Evolutionary conservation across 2,113 vertebrate species (phyloP).

Genomic region (Potamarius usumacintae): DNA sequence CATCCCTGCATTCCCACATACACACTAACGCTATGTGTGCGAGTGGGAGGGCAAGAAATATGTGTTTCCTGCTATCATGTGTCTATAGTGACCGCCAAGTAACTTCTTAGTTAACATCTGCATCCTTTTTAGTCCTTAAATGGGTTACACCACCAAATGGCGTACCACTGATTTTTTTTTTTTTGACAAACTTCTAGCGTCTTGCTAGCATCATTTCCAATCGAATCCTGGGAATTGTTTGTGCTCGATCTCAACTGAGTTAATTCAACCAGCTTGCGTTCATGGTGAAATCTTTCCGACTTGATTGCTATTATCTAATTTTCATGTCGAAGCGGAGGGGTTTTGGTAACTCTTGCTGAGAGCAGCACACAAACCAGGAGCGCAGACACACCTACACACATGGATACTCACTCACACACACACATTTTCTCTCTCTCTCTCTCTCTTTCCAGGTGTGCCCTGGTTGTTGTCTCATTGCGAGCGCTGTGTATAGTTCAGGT

Average conservation of each 20-base stretch:
- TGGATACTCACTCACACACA: background rate
- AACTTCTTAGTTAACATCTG: constrained; percentile 6
- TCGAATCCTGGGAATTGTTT: background rate
- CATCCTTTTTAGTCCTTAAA: background rate
- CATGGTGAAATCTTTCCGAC: background rate
- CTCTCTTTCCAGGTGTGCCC: constrained; percentile 32
- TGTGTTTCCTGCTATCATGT: constrained; percentile 36
- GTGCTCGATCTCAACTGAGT: background rate
- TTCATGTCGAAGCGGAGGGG: background rate
- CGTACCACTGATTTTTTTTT: too few relatives aligned
- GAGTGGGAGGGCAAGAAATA: constrained; percentile 46
- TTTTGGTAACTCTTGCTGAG: background rate
- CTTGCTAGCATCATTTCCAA: background rate
- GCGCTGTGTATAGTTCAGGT: constrained; percentile 70
- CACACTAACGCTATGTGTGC: constrained; percentile 66
- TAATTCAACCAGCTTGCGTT: background rate
- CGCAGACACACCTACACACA: background rate
- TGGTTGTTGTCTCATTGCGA: constrained; percentile 47
- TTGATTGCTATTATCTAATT: background rate
- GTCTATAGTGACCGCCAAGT: constrained; percentile 22
- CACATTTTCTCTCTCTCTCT: constrained; percentile 33
- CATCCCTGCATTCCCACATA: constrained; percentile 69
- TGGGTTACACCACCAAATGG: background rate
- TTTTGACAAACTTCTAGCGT: background rate
- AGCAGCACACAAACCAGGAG: background rate